Percentiles rank a stretch among this genome's conserved stretches.
These are phyloP conservation scores for Timema podura DNA, from an alignment of 2,888 invertebrate genomes.

Conservation along the genomic window DNA sequence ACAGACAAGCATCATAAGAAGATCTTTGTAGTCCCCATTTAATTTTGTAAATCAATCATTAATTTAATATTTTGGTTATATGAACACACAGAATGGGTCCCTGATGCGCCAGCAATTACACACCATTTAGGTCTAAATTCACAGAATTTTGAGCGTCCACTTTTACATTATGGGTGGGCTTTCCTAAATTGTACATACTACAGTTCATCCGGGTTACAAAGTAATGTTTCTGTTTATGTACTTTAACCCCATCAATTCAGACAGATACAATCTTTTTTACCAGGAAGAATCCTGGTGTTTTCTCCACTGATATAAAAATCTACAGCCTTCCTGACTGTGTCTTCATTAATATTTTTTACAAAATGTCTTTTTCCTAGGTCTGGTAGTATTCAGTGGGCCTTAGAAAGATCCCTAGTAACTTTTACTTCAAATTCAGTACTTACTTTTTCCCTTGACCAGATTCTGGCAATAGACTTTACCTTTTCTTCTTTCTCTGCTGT, in stretches of 20 bases:
- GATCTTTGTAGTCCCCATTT: not conserved
- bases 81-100: not conserved
- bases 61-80: not conserved
- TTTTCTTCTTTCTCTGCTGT: slow-evolving; percentile 4
- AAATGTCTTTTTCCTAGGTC: not conserved
- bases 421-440: slow-evolving; percentile 9
- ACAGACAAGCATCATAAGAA: not conserved
- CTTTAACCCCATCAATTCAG: not conserved
- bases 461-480: not conserved
- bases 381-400: not conserved
- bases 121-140: not conserved
- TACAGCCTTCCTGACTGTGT: not conserved
- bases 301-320: not conserved
- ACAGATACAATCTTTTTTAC: slow-evolving; percentile 9
- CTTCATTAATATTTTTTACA: not conserved
- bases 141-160: not conserved
- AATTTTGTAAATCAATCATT: slow-evolving; percentile 5
- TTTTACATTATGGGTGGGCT: slow-evolving; percentile 8
- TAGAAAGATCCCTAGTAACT: not conserved
- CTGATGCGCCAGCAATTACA: slow-evolving; percentile 1
- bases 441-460: not conserved
- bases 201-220: not conserved
- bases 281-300: slow-evolving; percentile 3
- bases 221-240: not conserved
- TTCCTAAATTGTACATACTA: not conserved